These are phyloP conservation scores for Paradoxurus hermaphroditus DNA, from an alignment of 2,113 vertebrate genomes.

Conservation along the genomic window DNA sequence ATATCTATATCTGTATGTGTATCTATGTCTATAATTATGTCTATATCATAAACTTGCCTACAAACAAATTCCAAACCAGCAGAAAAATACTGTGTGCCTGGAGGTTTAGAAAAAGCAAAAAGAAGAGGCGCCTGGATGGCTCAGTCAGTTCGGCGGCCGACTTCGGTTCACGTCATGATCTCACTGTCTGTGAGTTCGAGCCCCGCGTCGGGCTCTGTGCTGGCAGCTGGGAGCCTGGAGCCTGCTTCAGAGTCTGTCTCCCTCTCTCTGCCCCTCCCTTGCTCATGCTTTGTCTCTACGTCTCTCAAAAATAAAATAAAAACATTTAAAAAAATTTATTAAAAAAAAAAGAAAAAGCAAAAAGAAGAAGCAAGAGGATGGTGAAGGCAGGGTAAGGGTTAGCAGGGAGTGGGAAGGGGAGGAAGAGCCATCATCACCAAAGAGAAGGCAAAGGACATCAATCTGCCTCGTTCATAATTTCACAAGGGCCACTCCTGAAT, in stretches of 20 bases:
- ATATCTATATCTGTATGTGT: neutral
- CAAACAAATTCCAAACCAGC: slow-evolving; percentile 21
- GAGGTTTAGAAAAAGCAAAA: neutral
- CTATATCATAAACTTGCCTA: neutral
- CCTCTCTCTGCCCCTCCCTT: no score
- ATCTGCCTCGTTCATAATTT: neutral
- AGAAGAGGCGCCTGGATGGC: no score
- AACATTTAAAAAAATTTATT: no score
- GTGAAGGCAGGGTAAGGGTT: neutral
- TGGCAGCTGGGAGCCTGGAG: no score
- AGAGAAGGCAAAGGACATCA: neutral
- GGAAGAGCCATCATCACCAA: neutral
- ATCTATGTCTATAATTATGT: neutral
- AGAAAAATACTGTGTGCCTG: neutral
- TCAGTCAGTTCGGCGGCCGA: no score
- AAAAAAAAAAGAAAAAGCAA: neutral
- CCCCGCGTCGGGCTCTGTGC: no score
- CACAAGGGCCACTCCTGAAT: neutral
- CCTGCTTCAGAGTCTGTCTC: no score
- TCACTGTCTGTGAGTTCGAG: no score
- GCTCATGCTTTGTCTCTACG: no score
- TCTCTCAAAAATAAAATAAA: no score
- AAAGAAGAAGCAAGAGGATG: neutral
- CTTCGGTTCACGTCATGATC: no score
- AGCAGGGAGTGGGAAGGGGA: neutral